Evolutionary conservation across 1,140 invertebrate genomes (phyloP).

Genomic region (Daktulosphaira vitifoliae): DNA sequence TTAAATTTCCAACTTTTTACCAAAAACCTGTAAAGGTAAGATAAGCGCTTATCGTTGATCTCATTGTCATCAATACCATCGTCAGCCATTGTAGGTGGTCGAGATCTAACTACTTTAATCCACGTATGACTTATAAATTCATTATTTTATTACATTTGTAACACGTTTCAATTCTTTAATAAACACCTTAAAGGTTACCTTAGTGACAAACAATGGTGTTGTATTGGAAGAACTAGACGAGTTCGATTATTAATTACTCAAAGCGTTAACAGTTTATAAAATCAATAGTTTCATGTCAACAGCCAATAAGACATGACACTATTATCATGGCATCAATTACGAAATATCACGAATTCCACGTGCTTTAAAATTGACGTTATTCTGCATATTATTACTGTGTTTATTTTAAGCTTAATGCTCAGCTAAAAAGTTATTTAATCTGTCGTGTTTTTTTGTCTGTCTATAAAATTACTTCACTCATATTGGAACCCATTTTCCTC

Average conservation of each 20-base stretch:
- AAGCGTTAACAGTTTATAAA: not conserved
- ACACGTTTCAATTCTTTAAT: not conserved
- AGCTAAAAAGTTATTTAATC: too few relatives aligned
- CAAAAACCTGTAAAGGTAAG: conserved; percentile 73
- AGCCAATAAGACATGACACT: too few relatives aligned
- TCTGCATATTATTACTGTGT: too few relatives aligned
- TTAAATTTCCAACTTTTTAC: conserved; percentile 84
- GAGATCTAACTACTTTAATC: not conserved
- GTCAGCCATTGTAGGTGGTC: not conserved
- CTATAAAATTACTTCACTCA: too few relatives aligned
- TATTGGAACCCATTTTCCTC: too few relatives aligned
- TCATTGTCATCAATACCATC: not conserved
- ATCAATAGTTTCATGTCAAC: not conserved
- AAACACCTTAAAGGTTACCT: not conserved
- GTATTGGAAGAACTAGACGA: not conserved
- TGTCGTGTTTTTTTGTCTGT: too few relatives aligned
- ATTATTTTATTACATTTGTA: not conserved
- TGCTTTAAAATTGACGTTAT: too few relatives aligned
- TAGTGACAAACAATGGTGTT: not conserved
- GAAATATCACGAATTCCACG: too few relatives aligned
- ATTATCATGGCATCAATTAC: too few relatives aligned
- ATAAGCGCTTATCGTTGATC: conserved; percentile 58
- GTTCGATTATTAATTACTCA: not conserved
- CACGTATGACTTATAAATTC: not conserved
- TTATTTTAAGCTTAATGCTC: too few relatives aligned